Evolutionary conservation across 2,888 invertebrate species (phyloP).

Genomic region (Hydropsyche betteni): DNA sequence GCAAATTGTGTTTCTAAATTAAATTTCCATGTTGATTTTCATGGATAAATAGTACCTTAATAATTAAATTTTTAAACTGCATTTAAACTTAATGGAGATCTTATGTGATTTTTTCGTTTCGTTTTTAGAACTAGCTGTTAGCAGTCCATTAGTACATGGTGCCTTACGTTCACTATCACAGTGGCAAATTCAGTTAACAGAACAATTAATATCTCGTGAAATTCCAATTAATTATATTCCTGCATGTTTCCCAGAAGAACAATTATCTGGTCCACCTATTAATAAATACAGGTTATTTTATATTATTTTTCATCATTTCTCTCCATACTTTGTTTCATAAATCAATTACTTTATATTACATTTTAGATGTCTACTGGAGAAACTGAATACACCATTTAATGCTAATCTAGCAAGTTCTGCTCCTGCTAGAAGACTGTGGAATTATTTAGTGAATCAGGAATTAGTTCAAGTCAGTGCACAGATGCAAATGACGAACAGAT

Average conservation of each 20-base stretch:
- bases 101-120: background rate
- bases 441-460: constrained; percentile 91
- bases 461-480: constrained; percentile 72
- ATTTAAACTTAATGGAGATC: too few species aligned
- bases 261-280: constrained; percentile 80
- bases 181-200: constrained; percentile 87
- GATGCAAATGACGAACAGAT: constrained; percentile 33
- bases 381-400: constrained; percentile 94
- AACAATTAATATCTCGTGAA: constrained; percentile 80
- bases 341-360: background rate
- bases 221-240: constrained; percentile 89
- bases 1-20: background rate
- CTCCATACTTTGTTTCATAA: background rate
- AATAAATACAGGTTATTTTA: constrained; percentile 76
- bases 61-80: background rate
- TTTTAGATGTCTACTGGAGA: constrained; percentile 86
- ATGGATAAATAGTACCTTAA: too few species aligned
- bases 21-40: too few species aligned
- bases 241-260: constrained; percentile 85
- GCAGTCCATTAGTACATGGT: constrained; percentile 92
- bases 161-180: constrained; percentile 84
- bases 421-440: constrained; percentile 88
- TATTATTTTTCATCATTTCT: background rate
- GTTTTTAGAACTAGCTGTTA: constrained; percentile 85
- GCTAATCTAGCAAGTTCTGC: constrained; percentile 75